These are phyloP conservation scores for Odobenus rosmarus DNA, from an alignment of 2,113 vertebrate genomes.

Conservation along the genomic window DNA sequence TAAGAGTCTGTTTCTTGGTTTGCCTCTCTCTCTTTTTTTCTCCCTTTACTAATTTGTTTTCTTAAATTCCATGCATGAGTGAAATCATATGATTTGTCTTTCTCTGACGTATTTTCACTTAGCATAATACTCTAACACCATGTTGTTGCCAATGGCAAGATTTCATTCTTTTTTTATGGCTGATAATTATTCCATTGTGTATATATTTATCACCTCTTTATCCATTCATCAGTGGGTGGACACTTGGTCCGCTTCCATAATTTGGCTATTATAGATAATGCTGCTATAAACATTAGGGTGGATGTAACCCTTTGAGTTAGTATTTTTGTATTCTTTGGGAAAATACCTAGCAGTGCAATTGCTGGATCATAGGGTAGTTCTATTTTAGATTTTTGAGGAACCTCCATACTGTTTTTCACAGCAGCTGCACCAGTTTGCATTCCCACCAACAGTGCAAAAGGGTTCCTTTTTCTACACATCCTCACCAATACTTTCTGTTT, in stretches of 20 bases:
- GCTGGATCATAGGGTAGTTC: background rate
- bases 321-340: background rate
- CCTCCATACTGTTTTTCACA: background rate
- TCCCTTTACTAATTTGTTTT: background rate
- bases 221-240: background rate
- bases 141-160: background rate
- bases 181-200: background rate
- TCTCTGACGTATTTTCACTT: background rate
- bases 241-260: background rate
- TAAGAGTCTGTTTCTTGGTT: background rate
- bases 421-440: background rate
- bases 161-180: background rate
- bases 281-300: background rate
- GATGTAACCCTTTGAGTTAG: background rate
- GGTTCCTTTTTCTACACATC: background rate
- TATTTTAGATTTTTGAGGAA: background rate
- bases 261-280: background rate
- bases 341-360: background rate
- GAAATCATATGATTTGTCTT: background rate
- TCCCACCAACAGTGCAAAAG: background rate
- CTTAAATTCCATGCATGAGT: background rate
- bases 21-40: background rate
- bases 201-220: background rate
- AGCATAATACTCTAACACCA: background rate
- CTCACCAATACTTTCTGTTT: background rate